Base-by-base conservation (phyloP, 2,888 invertebrate species). In the Crossocerus cetratus region DNA sequence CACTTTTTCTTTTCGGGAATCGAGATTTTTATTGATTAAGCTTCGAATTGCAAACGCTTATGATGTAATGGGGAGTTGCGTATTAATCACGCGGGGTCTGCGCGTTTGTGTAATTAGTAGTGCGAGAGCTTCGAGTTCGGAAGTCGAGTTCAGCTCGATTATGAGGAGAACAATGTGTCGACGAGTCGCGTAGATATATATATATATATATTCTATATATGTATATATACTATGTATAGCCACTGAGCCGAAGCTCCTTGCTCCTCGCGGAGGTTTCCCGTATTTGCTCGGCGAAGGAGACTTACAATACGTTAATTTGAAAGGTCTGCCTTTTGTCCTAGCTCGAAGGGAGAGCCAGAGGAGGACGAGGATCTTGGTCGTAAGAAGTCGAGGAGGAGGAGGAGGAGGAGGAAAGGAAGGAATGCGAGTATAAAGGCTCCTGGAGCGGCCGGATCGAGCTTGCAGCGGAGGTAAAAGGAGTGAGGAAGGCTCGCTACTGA, bases 401-500 rank as follows among this genome's bases (percentile, higher is more conserved):
- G 20, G 60, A 42, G 56, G 67, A 67, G 23, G 76, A 79, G 62
- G 75, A 72, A 69, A 72, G 65, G 68, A 64, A 67, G 75, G 76
- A 68, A 76, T 72, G 70, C 54, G 72, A 56, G 53, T 71, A 65
- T 78, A 72, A 81, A 76, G 69, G 70, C 55, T 64, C 55, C 8
- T 44, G 63, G 16, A 64, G 20, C 11, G 60, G 23, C 16, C 21
- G 56, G 18, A 54, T 58, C 66, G 64, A 65, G 53, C 62, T 70
- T 66, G 70, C 56, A 65, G 60, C 71, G 64, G 69, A 76, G 8
- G 78, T 65, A 74, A 76, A 81, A 83, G 78, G 78, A 74, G 80
- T 64, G 71, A 66, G 82, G 71, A 81, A 82, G 77, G 78, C 72
- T 75, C 70, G 70, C 84, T 84, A 85, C 85, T 86, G 86, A 85